Percentiles rank a stretch among this genome's conserved stretches.
Evolutionary conservation across 2,113 vertebrate genomes (phyloP).

Genomic region (Seriola quinqueradiata): DNA sequence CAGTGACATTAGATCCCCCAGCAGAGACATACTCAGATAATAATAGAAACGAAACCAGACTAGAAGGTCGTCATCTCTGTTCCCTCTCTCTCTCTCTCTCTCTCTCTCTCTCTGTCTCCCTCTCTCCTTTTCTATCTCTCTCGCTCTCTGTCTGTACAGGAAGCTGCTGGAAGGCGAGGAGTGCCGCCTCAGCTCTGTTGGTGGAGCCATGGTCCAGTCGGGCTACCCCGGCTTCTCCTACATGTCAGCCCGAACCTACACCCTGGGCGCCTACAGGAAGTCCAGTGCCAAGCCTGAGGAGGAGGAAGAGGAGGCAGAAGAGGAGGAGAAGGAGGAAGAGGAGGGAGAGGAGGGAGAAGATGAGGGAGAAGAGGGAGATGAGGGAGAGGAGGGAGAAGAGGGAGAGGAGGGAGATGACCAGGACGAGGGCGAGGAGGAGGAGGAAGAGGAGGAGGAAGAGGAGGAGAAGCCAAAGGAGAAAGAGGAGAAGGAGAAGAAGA

Average conservation of each 20-base stretch:
- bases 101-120: background rate
- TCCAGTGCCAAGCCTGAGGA: slow-evolving; percentile 77
- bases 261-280: slow-evolving; percentile 81
- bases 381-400: slow-evolving; percentile 49
- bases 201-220: slow-evolving; percentile 80
- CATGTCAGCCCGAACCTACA: slow-evolving; percentile 74
- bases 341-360: slow-evolving; percentile 48
- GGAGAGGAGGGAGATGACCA: slow-evolving; percentile 54
- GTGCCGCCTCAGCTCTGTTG: slow-evolving; percentile 84
- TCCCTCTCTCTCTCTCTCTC: background rate
- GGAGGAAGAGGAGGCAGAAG: slow-evolving; percentile 74
- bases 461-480: slow-evolving; percentile 41
- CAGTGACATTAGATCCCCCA: slow-evolving; percentile 32
- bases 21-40: slow-evolving; percentile 3
- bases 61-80: slow-evolving; percentile 2
- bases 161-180: slow-evolving; percentile 90
- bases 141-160: slow-evolving; percentile 67
- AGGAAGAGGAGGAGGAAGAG: slow-evolving; percentile 25
- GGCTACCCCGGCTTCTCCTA: slow-evolving; percentile 83
- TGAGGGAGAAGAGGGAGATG: slow-evolving; percentile 40
- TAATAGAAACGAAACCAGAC: slow-evolving; percentile 21
- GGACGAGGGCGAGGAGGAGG: slow-evolving; percentile 16
- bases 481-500: slow-evolving; percentile 72
- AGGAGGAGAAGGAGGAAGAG: slow-evolving; percentile 58
- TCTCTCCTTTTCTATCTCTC: background rate